Evolutionary conservation across 2,113 vertebrate species (phyloP).

Genomic region (Macheiramphus alcinus): DNA sequence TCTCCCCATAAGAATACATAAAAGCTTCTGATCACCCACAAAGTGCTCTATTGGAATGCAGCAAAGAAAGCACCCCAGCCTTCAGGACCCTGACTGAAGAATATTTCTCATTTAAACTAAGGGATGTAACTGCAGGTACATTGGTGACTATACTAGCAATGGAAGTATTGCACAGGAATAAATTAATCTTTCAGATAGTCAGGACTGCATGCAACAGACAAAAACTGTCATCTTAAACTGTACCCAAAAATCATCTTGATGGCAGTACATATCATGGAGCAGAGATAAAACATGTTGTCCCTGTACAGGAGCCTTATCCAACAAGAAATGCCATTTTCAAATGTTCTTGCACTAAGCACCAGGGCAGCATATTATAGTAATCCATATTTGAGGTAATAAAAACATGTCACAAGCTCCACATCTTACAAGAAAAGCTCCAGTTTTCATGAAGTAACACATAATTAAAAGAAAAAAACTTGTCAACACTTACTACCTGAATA

Average conservation of each 20-base stretch:
- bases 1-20: neutral
- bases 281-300: neutral
- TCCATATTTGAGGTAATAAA: neutral
- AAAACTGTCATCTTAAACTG: neutral
- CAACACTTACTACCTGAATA: neutral
- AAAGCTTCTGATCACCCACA: neutral
- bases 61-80: neutral
- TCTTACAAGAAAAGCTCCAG: neutral
- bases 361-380: neutral
- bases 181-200: neutral
- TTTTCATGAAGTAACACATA: neutral
- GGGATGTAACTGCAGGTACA: neutral
- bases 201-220: neutral
- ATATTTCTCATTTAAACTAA: neutral
- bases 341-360: neutral
- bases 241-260: neutral
- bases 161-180: neutral
- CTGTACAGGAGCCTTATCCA: neutral
- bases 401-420: neutral
- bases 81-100: neutral
- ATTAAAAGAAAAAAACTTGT: conserved; percentile 10
- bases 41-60: neutral
- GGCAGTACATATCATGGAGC: neutral
- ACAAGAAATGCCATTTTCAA: neutral
- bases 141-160: neutral